Base-by-base conservation (phyloP, 2,888 invertebrate species). In the Notocelia uddmanniana region DNA sequence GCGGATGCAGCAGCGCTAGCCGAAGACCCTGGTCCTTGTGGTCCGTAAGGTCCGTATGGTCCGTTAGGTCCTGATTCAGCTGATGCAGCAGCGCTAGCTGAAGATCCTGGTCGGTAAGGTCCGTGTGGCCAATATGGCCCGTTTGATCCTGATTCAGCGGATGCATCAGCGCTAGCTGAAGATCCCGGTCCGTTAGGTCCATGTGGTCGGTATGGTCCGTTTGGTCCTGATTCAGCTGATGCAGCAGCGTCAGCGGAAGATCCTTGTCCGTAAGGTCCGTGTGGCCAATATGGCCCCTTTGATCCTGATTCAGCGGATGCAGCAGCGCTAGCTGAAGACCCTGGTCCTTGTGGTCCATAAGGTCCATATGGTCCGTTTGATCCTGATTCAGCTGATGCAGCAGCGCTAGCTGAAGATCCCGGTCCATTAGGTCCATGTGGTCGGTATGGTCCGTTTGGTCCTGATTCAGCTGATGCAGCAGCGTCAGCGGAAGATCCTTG, bases 151-250 rank as follows among this genome's bases (percentile, higher is more conserved):
- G 19, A 3, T 57, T 59, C 18, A 19, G 60, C 57, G 13, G 63
- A 31, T n/a, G 60, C 69, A 18, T 2, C 55, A 37, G 73, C 69
- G n/a, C 13, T 26, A 50, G 73, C 66, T n/a, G 57, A 21, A 19
- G 67, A 31, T 50, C 54, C 68, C 48, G 83, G 78, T 52, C 82
- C 80, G 34, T 77, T 76, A 64, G 58, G 64, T 21, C 68, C 59
- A 8, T 10, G 9, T 68, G 58, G 63, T 66, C 68, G 57, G 9
- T 19, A 58, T 57, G 48, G 45, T 15, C 48, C 57, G 31, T 58
- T 15, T 70, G 68, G 70, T 68, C 75, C 74, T 60, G 66, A 48
- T 52, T 60, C 31, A 37, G 74, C 68, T 3, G 74, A 59, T 3
- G 70, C 64, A 11, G 6, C 59, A 64, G 70, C 58, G 19, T 19